These are phyloP conservation scores for Gerris buenoi DNA, from an alignment of 1,140 invertebrate genomes.

Conservation along the genomic window DNA sequence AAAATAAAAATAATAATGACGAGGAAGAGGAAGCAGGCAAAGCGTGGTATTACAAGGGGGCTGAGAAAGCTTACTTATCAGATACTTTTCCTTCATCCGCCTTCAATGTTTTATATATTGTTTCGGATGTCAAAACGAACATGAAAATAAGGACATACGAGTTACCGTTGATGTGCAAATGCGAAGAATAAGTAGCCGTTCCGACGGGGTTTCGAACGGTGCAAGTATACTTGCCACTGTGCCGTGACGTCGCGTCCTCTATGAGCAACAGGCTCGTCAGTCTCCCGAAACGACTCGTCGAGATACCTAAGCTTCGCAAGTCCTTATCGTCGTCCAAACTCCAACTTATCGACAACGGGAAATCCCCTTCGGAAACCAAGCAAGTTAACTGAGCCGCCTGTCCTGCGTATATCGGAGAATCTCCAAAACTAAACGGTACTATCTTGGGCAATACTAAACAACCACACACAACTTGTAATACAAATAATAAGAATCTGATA, in stretches of 20 bases:
- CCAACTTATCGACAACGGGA: constrained; percentile 51
- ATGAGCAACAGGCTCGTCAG: background rate
- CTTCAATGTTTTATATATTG: no score
- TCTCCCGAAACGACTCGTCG: background rate
- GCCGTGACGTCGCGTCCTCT: constrained; percentile 23
- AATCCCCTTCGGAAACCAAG: constrained; percentile 50
- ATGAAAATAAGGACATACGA: background rate
- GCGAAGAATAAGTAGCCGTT: background rate
- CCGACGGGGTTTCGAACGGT: constrained; percentile 47
- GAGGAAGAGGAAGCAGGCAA: background rate
- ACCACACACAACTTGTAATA: no score
- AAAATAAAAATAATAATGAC: background rate
- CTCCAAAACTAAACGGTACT: constrained; percentile 35
- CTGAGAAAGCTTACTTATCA: no score
- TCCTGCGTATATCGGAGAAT: constrained; percentile 34
- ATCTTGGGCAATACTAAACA: constrained; percentile 34
- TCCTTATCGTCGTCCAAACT: constrained; percentile 23
- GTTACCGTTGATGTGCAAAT: background rate
- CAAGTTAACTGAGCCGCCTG: constrained; percentile 52
- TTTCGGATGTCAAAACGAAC: background rate
- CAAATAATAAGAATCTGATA: no score
- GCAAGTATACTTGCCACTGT: constrained; percentile 52
- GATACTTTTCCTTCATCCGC: no score
- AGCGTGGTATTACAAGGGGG: no score
- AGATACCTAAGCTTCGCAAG: background rate